Evolutionary conservation across 2,797 vertebrate genomes (phyloP), one percentile per base, ranked within the genome.

Genomic region (Mormyrus hasselquistii): DNA sequence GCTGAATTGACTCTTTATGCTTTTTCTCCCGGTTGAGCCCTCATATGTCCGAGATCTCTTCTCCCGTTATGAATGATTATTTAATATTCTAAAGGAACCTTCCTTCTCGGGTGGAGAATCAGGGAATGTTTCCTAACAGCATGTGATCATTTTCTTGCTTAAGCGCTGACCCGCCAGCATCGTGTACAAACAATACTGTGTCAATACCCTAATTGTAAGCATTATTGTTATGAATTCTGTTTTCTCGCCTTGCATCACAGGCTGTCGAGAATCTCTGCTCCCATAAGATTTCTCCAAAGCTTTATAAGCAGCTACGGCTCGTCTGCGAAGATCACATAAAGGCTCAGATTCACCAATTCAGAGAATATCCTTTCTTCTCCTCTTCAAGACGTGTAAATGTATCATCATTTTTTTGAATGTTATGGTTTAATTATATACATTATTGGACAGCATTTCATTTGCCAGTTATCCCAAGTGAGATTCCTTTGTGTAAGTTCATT

Each of bases 291-390:
- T 99, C 99, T 92, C 97, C 98, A 93, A 99, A 98, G 93, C 97
- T 99, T 91, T 99, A 99, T 95, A 99, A 98, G 94, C 98, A 99
- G 90, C 95, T 99, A 92, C 96, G 98, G 92, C 96, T 97, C 59
- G 99, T 98, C 92, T 99, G 99, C 93, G 99, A 99, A 96, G 98
- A 99, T 93, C 98, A 99, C 93, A 99, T 99, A 95, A 99, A 98
- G 96, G 97, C 98, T 93, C 98, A 99, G 92, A 99, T 99, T 85
- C 96, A 99, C 92, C 97, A 99, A 22, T 99, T 99, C 95, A 97
- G 98, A 97, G 99, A 99, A 99, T 99, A 99, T 99, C 98, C 98
- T 99, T 99, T 7, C 89, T 25, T 82, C 12, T 79, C 19, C 38
- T 87, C 53, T 52, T 22, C 38, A 52, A 12, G 76, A 62, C 76